phyloP scores from a whole-genome alignment of 2,888 invertebrate species.

The Empis stercorea region DNA sequence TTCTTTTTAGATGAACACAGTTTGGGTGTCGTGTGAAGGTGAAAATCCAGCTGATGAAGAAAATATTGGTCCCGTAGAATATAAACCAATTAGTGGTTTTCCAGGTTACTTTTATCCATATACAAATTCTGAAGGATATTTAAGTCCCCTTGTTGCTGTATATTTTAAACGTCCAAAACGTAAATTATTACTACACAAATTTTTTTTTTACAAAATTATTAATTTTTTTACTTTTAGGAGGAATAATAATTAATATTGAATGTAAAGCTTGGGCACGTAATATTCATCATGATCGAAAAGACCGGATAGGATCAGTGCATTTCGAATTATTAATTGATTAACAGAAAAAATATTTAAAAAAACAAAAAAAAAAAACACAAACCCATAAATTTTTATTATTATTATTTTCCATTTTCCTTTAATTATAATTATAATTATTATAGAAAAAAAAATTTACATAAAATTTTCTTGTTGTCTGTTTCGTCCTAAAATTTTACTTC shows the following conservation, averaged over 20 bases:
- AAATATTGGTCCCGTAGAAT: conserved; percentile 73
- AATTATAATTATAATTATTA: background rate
- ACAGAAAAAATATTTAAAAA: no score
- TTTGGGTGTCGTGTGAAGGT: conserved; percentile 89
- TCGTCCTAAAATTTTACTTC: no score
- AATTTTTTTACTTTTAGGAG: conserved; percentile 33
- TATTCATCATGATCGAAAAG: conserved; percentile 52
- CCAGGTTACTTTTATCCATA: conserved; percentile 85
- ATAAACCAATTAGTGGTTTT: conserved; percentile 70
- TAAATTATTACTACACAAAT: no score
- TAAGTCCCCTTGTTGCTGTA: conserved; percentile 78
- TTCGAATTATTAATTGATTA: conserved; percentile 55
- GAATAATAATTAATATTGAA: conserved; percentile 49
- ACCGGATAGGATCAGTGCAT: conserved; percentile 56
- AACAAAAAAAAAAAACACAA: no score
- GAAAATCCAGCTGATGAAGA: conserved; percentile 88
- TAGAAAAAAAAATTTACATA: no score
- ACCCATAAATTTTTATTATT: background rate
- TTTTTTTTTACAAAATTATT: no score
- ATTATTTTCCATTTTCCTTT: background rate
- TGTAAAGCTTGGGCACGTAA: conserved; percentile 61
- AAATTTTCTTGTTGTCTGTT: no score
- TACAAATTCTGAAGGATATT: conserved; percentile 72
- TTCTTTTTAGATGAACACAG: conserved; percentile 53
- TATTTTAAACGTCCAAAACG: conserved; percentile 70